Base-by-base conservation (phyloP, 2,113 vertebrate genomes). In the Capra hircus region DNA sequence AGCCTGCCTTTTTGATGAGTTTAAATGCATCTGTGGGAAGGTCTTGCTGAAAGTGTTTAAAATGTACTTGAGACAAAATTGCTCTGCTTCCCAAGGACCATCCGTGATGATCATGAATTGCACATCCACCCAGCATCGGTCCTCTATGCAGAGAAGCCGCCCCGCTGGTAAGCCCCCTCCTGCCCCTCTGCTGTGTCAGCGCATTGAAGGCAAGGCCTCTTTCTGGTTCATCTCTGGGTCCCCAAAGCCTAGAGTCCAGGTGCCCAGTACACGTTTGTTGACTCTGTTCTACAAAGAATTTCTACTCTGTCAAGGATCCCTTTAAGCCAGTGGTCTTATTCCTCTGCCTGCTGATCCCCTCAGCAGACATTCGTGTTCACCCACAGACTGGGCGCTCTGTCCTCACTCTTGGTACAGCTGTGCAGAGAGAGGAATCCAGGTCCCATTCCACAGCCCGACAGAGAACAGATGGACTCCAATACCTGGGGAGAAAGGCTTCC, bases 71-170 rank as follows among this genome's bases (percentile, higher is more conserved):
- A 97, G 97, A 93, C 12, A 78, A 0, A 93, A 0, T 87, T 83
- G 86, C 98, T 77, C 13, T 98, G 15, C 97, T 60, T 98, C 97
- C 30, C 81, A 97, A 99, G 99, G 99, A 99, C 99, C 45, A 99
- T 99, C 98, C 99, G 99, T 91, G 99, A 99, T 7, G 99, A 99
- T 71, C 99, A 99, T 0, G 99, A 99, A 84, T 99, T 99, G 30
- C 99, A 99, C 85, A 99, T 99, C 97, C 99, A 99, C 96, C 99
- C 99, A 3, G 99, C 99, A 15, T 99, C 99, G 0, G 99, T 99
- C 91, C 98, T 99, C 43, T 99, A 99, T 12, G 99, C 99, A 19
- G 99, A 99, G 98, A 99, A 99, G 96, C 99, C 99, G 12, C 99
- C 99, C 50, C 99, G 99, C 98, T 99, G 99, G 99, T 99, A 92